Percentiles rank a stretch among this genome's conserved stretches.
These are phyloP conservation scores for Augiades crinisus DNA, from an alignment of 2,888 invertebrate genomes.

Conservation along the genomic window DNA sequence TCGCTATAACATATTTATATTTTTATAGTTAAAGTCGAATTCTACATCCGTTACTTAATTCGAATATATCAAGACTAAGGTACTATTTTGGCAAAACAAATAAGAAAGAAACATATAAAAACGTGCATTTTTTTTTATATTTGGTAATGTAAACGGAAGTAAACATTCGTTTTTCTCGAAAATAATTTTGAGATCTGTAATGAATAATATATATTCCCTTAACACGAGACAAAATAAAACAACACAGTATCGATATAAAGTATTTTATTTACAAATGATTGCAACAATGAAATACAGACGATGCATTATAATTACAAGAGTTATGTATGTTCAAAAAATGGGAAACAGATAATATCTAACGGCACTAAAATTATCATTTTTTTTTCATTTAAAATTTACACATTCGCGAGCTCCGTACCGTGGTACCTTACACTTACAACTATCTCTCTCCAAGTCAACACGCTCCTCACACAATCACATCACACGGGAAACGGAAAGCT, in stretches of 20 bases:
- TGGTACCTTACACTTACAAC: conserved; percentile 32
- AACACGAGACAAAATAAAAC: conserved; percentile 13
- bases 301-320: conserved; percentile 80
- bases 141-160: too few relatives aligned
- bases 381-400: conserved; percentile 74
- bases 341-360: conserved; percentile 78
- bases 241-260: conserved; percentile 36
- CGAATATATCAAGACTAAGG: too few relatives aligned
- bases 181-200: too few relatives aligned
- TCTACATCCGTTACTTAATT: too few relatives aligned
- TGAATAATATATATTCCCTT: too few relatives aligned
- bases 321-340: conserved; percentile 74
- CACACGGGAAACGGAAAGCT: conserved; percentile 29
- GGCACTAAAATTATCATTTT: conserved; percentile 74
- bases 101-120: too few relatives aligned
- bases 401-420: conserved; percentile 54
- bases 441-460: conserved; percentile 30
- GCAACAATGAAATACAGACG: conserved; percentile 81
- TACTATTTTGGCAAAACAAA: too few relatives aligned
- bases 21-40: too few relatives aligned
- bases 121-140: too few relatives aligned
- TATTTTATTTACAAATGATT: conserved; percentile 83
- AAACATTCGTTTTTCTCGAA: too few relatives aligned
- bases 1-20: too few relatives aligned
- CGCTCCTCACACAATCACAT: conserved; percentile 29